Conservation (phyloP, 2,113 vertebrate genomes). For the zebrafish (Danio rerio) region DNA sequence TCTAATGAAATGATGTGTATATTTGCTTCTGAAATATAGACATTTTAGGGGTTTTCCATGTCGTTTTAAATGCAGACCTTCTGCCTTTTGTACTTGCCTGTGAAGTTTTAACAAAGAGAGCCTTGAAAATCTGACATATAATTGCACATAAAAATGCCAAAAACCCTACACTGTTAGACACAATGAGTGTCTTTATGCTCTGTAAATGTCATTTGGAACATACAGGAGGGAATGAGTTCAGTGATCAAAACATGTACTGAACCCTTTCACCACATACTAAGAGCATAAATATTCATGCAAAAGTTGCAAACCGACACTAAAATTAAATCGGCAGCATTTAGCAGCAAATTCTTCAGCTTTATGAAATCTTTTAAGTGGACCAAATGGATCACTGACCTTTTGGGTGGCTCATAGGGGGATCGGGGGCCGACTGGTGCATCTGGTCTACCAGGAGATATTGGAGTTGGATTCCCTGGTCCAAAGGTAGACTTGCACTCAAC, state of each 20-base stretch:
- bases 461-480: constrained; percentile 84
- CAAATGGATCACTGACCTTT: not conserved
- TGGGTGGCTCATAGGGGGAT: constrained; percentile 67
- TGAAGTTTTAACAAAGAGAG: constrained; percentile 62
- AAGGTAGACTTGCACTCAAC: constrained; percentile 75
- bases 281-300: not conserved
- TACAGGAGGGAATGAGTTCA: not conserved
- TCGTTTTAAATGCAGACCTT: constrained; percentile 55
- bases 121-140: constrained; percentile 55
- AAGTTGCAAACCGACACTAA: not conserved
- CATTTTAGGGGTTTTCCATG: constrained; percentile 57
- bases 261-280: not conserved
- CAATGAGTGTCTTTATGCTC: constrained; percentile 34
- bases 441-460: constrained; percentile 79
- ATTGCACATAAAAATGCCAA: not conserved
- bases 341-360: not conserved
- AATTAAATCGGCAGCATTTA: not conserved
- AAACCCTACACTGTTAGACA: not conserved
- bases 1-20: too few relatives aligned
- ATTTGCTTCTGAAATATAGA: constrained; percentile 27
- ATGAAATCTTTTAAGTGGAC: not conserved
- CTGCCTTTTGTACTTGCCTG: not conserved
- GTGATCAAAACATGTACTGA: not conserved
- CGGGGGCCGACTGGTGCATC: constrained; percentile 77
- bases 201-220: constrained; percentile 28